Evolutionary conservation across 2,888 invertebrate genomes (phyloP), one percentile per base, ranked within the genome.

Genomic region (Nyleta sp.): DNA sequence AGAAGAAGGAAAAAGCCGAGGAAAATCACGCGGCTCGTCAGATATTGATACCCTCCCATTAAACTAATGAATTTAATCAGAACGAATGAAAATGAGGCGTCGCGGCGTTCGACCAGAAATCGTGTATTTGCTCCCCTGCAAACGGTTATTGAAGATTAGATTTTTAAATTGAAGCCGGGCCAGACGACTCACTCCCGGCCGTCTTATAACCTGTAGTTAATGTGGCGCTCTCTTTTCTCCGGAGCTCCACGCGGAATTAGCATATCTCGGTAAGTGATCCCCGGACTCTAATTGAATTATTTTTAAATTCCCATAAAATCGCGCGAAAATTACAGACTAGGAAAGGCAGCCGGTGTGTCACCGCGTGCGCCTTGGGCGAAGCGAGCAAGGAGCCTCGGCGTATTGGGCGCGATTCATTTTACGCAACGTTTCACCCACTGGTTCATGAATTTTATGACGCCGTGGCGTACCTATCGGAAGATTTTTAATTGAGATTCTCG

Each of bases 271-370:
- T 85, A 88, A 89, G 87, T 87, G 87, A 89, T 89, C 89, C 89
- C 88, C 86, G 86, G 86, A 80, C 83, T 86, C 89, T 90, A 90
- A 91, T 91, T 90, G 90, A 91, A 91, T 91, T 90, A 91, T 91
- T 90, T 89, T 90, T 88, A 90, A 89, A 91, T 90, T 91, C 90
- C 90, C 89, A 89, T 90, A 90, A 90, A 90, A 90, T 90, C 88
- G 87, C 83, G 87, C 87, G 90, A 90, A 89, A 90, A 90, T 90
- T 88, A 89, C 88, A 86, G 82, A 67, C 55, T 67, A 59, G 48
- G 65, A 59, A 70, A 60, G 46, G 42, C 67, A 28, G 28, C 33
- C 71, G 57, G 59, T 35, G 78, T 78, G 78, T 68, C 78, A 73
- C 71, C 68, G 75, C 64, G 74, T 73, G 70, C 64, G 74, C 78